A percentile compares a stretch with the other conserved stretches of the same genome.
These are phyloP conservation scores for Ptychochromis oligacanthus DNA, from an alignment of 2,113 vertebrate genomes.

Conservation along the genomic window DNA sequence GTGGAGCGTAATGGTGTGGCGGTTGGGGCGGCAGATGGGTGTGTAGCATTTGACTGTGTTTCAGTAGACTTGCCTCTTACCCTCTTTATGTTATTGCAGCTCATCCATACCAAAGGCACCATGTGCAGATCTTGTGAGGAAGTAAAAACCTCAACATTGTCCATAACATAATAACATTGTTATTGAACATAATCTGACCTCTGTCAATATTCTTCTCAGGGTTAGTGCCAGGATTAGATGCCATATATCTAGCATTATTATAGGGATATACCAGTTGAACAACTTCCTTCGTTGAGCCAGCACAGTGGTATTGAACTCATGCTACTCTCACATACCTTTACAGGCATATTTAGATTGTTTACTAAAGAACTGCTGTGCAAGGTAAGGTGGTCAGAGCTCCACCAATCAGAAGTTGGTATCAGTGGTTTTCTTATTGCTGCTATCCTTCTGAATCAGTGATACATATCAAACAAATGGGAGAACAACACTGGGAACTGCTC, in stretches of 20 bases:
- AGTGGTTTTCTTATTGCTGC: conserved; percentile 19
- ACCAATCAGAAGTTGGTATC: neutral
- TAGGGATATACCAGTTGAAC: neutral
- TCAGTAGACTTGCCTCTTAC: too few relatives aligned
- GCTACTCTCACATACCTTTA: neutral
- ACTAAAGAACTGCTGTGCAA: neutral
- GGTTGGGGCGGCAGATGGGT: neutral
- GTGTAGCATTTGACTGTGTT: neutral
- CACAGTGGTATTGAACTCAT: neutral
- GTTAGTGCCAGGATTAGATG: too few relatives aligned
- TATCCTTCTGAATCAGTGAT: conserved; percentile 24
- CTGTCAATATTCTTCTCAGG: neutral
- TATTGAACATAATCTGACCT: neutral
- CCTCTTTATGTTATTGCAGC: neutral
- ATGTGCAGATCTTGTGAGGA: neutral
- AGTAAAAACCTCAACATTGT: neutral
- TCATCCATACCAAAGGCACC: neutral
- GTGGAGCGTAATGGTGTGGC: neutral
- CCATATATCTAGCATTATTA: too few relatives aligned
- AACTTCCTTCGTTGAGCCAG: neutral
- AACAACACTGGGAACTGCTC: conserved; percentile 13
- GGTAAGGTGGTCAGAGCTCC: neutral
- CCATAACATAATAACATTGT: too few relatives aligned
- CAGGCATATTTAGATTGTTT: neutral
- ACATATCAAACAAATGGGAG: conserved; percentile 32